These are phyloP conservation scores for Diachasma alloeum DNA, from an alignment of 1,140 invertebrate genomes.

Conservation along the genomic window DNA sequence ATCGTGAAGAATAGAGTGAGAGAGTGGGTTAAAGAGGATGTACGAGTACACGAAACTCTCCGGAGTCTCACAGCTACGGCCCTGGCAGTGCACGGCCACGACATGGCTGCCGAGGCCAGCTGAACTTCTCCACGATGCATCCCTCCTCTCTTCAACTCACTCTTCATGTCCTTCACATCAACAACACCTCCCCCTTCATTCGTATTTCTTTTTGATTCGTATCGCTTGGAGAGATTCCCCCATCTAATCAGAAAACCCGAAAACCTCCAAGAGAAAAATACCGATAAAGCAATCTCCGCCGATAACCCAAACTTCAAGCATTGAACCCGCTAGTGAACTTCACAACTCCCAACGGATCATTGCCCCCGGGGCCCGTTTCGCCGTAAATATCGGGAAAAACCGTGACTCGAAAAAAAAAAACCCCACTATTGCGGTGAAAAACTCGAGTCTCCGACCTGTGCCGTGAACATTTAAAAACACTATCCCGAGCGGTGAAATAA, in stretches of 20 bases:
- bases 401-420: neutral
- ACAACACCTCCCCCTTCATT: too few species aligned
- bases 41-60: neutral
- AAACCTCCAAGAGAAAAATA: too few species aligned
- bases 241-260: too few species aligned
- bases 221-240: too few species aligned
- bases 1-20: too few species aligned
- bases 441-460: neutral
- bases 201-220: too few species aligned
- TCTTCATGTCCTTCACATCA: too few species aligned
- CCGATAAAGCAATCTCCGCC: too few species aligned
- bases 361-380: neutral
- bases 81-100: slow-evolving; percentile 41
- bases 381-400: neutral
- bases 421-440: neutral
- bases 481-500: neutral
- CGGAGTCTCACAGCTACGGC: slow-evolving; percentile 33
- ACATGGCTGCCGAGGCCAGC: slow-evolving; percentile 61
- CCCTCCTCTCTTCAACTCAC: slow-evolving; percentile 25
- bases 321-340: neutral
- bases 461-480: neutral
- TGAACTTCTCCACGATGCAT: slow-evolving; percentile 43
- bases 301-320: neutral
- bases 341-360: neutral
- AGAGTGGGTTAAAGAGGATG: slow-evolving; percentile 9